Base-by-base conservation (phyloP, 2,888 invertebrate genomes). In the Atethmia centrago region DNA sequence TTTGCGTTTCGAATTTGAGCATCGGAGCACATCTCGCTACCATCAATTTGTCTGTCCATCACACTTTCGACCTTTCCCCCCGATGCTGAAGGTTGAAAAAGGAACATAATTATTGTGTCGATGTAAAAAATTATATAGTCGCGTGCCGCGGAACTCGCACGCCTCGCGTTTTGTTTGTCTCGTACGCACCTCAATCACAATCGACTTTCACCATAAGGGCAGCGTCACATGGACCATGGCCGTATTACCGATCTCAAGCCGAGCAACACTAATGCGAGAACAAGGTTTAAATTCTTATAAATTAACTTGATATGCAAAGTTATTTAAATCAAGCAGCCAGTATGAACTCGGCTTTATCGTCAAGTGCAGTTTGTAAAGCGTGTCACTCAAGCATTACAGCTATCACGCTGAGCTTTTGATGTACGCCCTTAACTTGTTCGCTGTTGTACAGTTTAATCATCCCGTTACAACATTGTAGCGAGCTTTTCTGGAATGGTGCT, bases 131-230 rank as follows among this genome's bases (percentile, higher is more conserved):
- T 89, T 87, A 88, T 84, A 85, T 86, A 89, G 91, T 91, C 92
- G 91, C 92, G 90, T 92, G 92, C 89, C 88, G 84, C 84, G 84
- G 84, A 86, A 82, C 86, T 84, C 77, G 86, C 84, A 86, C 86
- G 86, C 83, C 87, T 86, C 89, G 90, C 80, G 87, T 88, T 91
- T 90, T 91, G 90, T 92, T 92, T 90, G 90, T 92, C 87, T 88
- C 90, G 89, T 89, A 90, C 89, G 90, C 89, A 91, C 91, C 92
- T 93, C 91, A 89, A 91, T 92, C 91, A 93, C 92, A 93, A 92
- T 92, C 92, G 88, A 95, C 95, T 95, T 95, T 95, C 95, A 94
- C 95, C 94, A 86, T 92, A 94, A 94, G 93, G 94, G 93, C 93
- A 90, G 87, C 88, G 88, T 88, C 91, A 91, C 89, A 91, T 89